These are phyloP conservation scores for Gortyna flavago DNA, from an alignment of 2,888 invertebrate genomes.

Conservation along the genomic window DNA sequence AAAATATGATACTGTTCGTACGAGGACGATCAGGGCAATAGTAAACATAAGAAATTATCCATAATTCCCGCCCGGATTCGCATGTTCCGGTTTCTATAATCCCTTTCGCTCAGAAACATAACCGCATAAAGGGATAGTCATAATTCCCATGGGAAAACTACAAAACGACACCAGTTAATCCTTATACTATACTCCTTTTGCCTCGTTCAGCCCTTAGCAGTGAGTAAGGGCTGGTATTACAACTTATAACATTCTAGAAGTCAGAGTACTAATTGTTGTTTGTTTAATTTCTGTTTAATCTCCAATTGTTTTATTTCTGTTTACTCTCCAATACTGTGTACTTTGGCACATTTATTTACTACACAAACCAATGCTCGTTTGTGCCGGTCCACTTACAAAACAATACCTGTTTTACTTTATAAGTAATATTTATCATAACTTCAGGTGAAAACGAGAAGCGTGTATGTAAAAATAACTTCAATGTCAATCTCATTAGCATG, in stretches of 20 bases:
- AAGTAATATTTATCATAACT: slow-evolving; percentile 3
- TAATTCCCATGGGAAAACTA: too few species aligned
- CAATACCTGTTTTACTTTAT: slow-evolving; percentile 25
- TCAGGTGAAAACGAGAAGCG: slow-evolving; percentile 12
- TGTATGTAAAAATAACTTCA: not conserved
- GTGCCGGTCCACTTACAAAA: slow-evolving; percentile 28
- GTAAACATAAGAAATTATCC: too few species aligned
- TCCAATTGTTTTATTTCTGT: slow-evolving; percentile 15
- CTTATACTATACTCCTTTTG: too few species aligned
- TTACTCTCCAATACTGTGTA: slow-evolving; percentile 33
- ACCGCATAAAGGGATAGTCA: too few species aligned
- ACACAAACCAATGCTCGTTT: slow-evolving; percentile 20
- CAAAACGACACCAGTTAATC: too few species aligned
- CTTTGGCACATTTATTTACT: slow-evolving; percentile 18
- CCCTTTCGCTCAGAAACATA: not conserved
- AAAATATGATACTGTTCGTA: not conserved
- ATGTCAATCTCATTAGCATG: not conserved
- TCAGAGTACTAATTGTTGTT: not conserved
- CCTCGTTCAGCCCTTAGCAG: not conserved
- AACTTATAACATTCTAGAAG: not conserved
- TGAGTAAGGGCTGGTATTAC: not conserved
- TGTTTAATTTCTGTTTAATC: slow-evolving; percentile 8
- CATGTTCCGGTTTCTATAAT: not conserved
- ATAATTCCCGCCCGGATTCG: not conserved
- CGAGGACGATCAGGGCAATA: not conserved